phyloP scores from a whole-genome alignment of 1,140 invertebrate genomes.

The Drosophila sproati region DNA sequence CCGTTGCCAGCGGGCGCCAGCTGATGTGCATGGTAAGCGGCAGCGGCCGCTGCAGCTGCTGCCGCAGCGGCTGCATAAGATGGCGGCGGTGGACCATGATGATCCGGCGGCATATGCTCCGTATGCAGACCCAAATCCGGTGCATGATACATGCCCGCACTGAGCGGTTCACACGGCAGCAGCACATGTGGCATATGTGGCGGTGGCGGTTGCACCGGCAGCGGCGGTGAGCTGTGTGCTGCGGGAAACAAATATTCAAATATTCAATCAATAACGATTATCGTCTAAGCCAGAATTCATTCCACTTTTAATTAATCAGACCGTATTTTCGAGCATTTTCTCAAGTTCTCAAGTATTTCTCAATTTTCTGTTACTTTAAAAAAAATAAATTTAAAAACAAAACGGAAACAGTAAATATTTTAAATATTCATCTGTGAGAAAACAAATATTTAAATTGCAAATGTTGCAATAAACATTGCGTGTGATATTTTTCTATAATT shows the following conservation, averaged over 20 bases:
- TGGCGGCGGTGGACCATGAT: slow-evolving; percentile 76
- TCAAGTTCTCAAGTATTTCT: no score
- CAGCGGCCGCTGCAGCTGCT: slow-evolving; percentile 77
- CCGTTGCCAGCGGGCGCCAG: slow-evolving; percentile 63
- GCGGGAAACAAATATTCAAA: neutral
- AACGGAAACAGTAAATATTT: no score
- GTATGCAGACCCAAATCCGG: slow-evolving; percentile 78
- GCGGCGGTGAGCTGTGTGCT: slow-evolving; percentile 74
- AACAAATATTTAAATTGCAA: no score
- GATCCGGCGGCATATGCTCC: slow-evolving; percentile 70
- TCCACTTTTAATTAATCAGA: no score
- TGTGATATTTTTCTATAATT: no score
- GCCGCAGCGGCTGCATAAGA: slow-evolving; percentile 73
- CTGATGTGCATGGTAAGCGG: slow-evolving; percentile 76
- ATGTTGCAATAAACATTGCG: no score
- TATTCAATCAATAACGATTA: neutral
- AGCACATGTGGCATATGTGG: slow-evolving; percentile 61
- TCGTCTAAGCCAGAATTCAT: no score
- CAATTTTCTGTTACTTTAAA: no score
- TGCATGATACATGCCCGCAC: slow-evolving; percentile 77
- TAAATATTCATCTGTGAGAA: no score
- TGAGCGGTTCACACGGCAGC: slow-evolving; percentile 63
- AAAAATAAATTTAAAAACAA: no score
- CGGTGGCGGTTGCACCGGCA: slow-evolving; percentile 54
- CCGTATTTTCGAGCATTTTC: no score